Conservation (phyloP, 2,797 vertebrate species). For the Urocyon cinereoargenteus region DNA sequence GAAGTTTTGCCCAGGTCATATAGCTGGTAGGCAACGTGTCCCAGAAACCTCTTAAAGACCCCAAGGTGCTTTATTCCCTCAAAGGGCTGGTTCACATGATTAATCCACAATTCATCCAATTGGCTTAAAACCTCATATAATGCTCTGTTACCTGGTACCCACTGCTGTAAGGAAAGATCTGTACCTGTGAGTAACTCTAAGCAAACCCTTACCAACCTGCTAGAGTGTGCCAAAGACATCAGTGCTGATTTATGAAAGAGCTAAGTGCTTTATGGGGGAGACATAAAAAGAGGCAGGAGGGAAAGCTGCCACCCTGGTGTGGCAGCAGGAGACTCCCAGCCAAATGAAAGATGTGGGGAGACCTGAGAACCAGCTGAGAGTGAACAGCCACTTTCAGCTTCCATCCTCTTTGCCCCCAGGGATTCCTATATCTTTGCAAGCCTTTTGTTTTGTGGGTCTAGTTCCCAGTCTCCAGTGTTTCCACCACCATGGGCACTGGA, state of each 20-base stretch:
- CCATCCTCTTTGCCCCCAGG: neutral
- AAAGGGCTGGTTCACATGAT: too few species aligned
- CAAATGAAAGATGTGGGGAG: neutral
- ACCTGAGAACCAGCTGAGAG: fast-evolving
- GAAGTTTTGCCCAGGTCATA: neutral
- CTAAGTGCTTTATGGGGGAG: neutral
- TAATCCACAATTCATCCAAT: neutral
- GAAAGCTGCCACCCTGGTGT: too few species aligned
- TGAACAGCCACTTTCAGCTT: neutral
- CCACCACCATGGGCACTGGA: neutral
- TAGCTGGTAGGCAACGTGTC: too few species aligned
- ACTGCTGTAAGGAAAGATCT: neutral
- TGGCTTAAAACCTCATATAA: neutral
- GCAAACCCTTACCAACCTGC: neutral
- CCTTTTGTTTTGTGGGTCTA: neutral
- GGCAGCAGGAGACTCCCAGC: neutral
- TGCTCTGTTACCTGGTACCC: neutral
- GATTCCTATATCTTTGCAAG: neutral
- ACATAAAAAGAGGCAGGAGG: neutral
- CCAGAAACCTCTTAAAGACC: neutral
- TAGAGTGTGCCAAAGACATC: neutral
- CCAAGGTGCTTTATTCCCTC: neutral
- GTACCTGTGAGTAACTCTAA: neutral
- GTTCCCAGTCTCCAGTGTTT: neutral
- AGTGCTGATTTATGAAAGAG: neutral